A percentile compares a stretch with the other conserved stretches of the same genome.
Evolutionary conservation across 1,140 invertebrate species (phyloP).

Genomic region (Zaprionus gabonicus): DNA sequence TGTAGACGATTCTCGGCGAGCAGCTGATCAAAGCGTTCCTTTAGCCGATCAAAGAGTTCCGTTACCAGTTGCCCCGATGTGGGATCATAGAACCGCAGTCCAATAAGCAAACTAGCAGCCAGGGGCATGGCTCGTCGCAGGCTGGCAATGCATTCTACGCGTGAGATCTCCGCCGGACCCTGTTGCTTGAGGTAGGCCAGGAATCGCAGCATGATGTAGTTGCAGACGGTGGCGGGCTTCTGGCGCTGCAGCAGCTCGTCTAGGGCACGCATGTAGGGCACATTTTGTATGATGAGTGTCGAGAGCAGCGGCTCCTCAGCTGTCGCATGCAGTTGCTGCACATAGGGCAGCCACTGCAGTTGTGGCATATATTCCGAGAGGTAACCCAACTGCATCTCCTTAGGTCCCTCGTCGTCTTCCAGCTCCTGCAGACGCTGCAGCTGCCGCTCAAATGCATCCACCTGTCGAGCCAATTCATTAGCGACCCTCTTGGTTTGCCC

Average conservation of each 20-base stretch:
- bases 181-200: slow-evolving; percentile 70
- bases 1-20: slow-evolving; percentile 67
- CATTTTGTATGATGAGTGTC: slow-evolving; percentile 74
- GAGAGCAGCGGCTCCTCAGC: slow-evolving; percentile 29
- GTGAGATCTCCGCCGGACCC: slow-evolving; percentile 70
- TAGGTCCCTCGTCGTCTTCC: slow-evolving; percentile 74
- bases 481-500: slow-evolving; percentile 76
- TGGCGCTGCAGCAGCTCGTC: slow-evolving; percentile 54
- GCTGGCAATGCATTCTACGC: slow-evolving; percentile 70
- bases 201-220: slow-evolving; percentile 76
- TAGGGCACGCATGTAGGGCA: slow-evolving; percentile 69
- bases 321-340: slow-evolving; percentile 49
- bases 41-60: slow-evolving; percentile 48
- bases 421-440: slow-evolving; percentile 74
- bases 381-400: slow-evolving; percentile 76
- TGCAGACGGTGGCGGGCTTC: slow-evolving; percentile 62
- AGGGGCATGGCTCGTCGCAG: slow-evolving; percentile 73
- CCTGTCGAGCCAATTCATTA: slow-evolving; percentile 68
- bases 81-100: slow-evolving; percentile 58
- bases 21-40: slow-evolving; percentile 59
- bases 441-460: slow-evolving; percentile 65
- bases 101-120: slow-evolving; percentile 72
- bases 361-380: slow-evolving; percentile 68
- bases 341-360: slow-evolving; percentile 65
- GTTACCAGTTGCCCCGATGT: slow-evolving; percentile 26